Percentiles rank a stretch among this genome's conserved stretches.
phyloP scores from a whole-genome alignment of 2,888 invertebrate genomes.

The Campoplex nolae region DNA sequence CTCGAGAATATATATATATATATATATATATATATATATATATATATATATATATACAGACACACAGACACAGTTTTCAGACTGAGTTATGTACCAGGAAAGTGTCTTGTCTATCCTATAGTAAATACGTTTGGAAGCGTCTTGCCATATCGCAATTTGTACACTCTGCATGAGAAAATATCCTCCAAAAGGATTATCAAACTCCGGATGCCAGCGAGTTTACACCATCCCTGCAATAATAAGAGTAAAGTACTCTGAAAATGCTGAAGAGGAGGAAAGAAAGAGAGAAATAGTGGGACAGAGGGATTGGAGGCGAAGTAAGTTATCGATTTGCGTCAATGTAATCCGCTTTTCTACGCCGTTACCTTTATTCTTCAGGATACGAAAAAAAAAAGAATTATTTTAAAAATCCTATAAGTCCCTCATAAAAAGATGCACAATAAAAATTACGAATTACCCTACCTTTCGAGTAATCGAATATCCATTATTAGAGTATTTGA shows the following conservation, averaged over 20 bases:
- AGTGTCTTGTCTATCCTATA: background rate
- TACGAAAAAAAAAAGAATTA: background rate
- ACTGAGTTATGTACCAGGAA: background rate
- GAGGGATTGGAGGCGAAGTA: background rate
- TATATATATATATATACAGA: background rate
- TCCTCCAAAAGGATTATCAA: constrained; percentile 2
- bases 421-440: background rate
- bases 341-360: background rate
- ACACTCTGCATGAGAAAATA: constrained; percentile 18
- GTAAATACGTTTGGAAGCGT: constrained; percentile 8
- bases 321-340: background rate
- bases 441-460: background rate
- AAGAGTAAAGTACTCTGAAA: background rate
- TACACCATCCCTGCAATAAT: constrained; percentile 8
- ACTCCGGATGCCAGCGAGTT: background rate
- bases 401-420: background rate
- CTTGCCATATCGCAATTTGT: constrained; percentile 18
- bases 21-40: background rate
- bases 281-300: background rate
- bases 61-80: background rate
- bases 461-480: background rate
- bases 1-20: background rate
- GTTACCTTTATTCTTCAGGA: background rate
- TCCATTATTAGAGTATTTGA: background rate
- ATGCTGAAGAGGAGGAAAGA: background rate